A percentile compares a stretch with the other conserved stretches of the same genome.
These are phyloP conservation scores for Heptranchias perlo DNA, from an alignment of 2,113 vertebrate genomes.

Conservation along the genomic window DNA sequence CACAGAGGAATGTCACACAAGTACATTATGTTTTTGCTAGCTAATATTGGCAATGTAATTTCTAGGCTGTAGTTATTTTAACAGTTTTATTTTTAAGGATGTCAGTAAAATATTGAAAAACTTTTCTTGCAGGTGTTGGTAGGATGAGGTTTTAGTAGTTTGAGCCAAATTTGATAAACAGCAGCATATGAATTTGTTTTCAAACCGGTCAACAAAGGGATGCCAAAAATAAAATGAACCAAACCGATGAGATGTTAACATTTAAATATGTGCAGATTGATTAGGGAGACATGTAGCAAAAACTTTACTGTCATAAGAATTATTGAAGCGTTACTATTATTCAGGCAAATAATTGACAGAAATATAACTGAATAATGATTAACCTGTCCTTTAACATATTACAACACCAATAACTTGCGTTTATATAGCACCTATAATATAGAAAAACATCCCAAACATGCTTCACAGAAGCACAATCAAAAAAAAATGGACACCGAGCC, in stretches of 20 bases:
- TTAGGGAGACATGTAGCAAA: not conserved
- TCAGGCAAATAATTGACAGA: not conserved
- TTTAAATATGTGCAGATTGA: not conserved
- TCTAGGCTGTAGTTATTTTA: not conserved
- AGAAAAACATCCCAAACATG: not conserved
- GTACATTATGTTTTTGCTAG: not conserved
- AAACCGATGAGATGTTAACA: not conserved
- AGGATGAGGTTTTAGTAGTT: not conserved
- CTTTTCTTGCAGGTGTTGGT: not conserved
- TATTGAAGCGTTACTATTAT: not conserved
- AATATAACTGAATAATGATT: no score
- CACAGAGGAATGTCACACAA: not conserved
- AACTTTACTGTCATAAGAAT: not conserved
- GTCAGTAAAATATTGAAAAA: not conserved
- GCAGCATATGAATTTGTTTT: not conserved
- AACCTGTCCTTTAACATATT: not conserved
- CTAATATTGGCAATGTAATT: not conserved
- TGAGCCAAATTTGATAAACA: slow-evolving; percentile 1
- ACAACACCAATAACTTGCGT: not conserved
- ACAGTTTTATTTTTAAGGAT: not conserved
- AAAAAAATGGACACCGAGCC: not conserved
- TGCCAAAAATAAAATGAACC: not conserved
- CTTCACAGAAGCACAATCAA: not conserved
- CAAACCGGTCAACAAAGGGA: not conserved
- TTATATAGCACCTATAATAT: not conserved